A percentile compares a stretch with the other conserved stretches of the same genome.
Evolutionary conservation across 1,140 invertebrate genomes (phyloP).

Genomic region (Sycophaga agraensis): DNA sequence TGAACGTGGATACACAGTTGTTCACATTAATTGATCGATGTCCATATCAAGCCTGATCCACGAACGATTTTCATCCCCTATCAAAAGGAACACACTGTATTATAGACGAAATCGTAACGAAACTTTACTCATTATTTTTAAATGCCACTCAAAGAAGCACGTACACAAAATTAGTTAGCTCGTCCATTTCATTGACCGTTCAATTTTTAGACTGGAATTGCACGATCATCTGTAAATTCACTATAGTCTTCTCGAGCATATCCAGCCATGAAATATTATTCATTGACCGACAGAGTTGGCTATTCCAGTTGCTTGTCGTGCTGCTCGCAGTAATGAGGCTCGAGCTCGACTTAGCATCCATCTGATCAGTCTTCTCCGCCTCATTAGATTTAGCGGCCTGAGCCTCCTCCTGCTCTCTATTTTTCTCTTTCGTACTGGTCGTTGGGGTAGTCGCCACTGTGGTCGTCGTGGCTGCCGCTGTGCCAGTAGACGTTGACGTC

Average conservation of each 20-base stretch:
- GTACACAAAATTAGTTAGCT: background rate
- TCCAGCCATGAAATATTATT: slow-evolving; percentile 53
- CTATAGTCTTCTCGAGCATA: slow-evolving; percentile 55
- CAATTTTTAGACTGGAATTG: slow-evolving; percentile 44
- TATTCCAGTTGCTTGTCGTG: slow-evolving; percentile 42
- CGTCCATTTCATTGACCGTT: background rate
- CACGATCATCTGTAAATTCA: slow-evolving; percentile 51
- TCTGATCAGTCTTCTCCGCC: slow-evolving; percentile 31
- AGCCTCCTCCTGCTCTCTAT: slow-evolving; percentile 24
- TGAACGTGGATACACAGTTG: background rate
- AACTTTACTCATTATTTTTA: slow-evolving; percentile 4
- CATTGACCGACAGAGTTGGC: slow-evolving; percentile 43
- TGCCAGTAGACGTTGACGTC: slow-evolving; percentile 25
- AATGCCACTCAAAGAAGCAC: slow-evolving; percentile 9
- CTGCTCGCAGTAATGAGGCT: slow-evolving; percentile 26
- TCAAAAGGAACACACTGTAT: background rate
- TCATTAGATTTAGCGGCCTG: slow-evolving; percentile 31
- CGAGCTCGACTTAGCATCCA: slow-evolving; percentile 27
- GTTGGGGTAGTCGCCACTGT: background rate
- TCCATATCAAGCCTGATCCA: background rate
- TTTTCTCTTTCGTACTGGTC: slow-evolving; percentile 5
- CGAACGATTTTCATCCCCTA: background rate
- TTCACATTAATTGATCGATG: background rate
- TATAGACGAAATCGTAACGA: background rate
- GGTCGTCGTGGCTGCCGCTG: slow-evolving; percentile 20